A percentile compares a stretch with the other conserved stretches of the same genome.
These are phyloP conservation scores for Ernsta delagoae DNA, from an alignment of 2,888 invertebrate genomes.

Conservation along the genomic window DNA sequence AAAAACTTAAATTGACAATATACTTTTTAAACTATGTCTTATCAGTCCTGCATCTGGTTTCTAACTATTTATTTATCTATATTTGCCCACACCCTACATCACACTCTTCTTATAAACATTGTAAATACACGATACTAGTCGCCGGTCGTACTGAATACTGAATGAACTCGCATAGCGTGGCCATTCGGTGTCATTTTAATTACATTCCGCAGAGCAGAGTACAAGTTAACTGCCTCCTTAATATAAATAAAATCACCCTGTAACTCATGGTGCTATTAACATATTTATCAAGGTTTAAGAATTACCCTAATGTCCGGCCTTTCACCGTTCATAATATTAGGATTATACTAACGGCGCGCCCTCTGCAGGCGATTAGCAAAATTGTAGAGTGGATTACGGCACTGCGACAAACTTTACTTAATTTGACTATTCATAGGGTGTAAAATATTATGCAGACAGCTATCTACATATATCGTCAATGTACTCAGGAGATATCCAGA, in stretches of 20 bases:
- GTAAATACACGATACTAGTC: too few relatives aligned
- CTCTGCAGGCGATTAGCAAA: slow-evolving; percentile 40
- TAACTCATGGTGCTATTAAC: slow-evolving; percentile 7
- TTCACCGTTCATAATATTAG: slow-evolving; percentile 24
- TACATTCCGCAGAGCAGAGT: too few relatives aligned
- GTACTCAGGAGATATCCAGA: too few relatives aligned
- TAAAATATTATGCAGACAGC: not conserved
- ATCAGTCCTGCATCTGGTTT: too few relatives aligned
- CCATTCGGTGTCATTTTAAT: not conserved
- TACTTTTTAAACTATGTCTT: too few relatives aligned
- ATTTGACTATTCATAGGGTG: slow-evolving; percentile 10
- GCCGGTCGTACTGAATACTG: not conserved
- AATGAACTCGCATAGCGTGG: not conserved
- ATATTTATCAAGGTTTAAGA: slow-evolving; percentile 22
- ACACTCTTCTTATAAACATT: too few relatives aligned
- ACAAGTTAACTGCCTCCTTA: not conserved
- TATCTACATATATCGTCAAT: too few relatives aligned
- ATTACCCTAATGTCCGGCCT: slow-evolving; percentile 14
- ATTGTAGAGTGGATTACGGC: slow-evolving; percentile 41
- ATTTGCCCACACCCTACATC: too few relatives aligned
- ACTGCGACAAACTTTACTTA: slow-evolving; percentile 39
- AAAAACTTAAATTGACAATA: too few relatives aligned
- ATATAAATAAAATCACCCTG: not conserved
- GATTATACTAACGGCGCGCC: slow-evolving; percentile 28
- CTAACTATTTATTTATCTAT: too few relatives aligned